Conservation (phyloP, 2,797 vertebrate species). For the Xiphophorus birchmanni region DNA sequence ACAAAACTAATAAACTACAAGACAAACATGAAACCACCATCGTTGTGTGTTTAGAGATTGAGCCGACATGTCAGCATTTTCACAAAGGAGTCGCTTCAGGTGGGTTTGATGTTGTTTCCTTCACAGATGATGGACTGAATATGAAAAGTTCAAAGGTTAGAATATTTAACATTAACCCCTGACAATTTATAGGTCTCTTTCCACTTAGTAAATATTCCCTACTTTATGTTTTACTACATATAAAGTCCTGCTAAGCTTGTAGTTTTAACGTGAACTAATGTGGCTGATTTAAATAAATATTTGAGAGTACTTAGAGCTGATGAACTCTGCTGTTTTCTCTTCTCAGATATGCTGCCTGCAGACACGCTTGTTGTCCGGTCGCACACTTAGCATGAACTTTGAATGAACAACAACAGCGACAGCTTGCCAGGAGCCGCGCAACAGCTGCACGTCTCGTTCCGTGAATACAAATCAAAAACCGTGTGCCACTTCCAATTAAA, state of each 20-base stretch:
- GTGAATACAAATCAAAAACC: constrained; percentile 48
- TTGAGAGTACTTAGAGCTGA: neutral
- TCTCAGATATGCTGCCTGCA: neutral
- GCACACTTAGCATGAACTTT: constrained; percentile 18
- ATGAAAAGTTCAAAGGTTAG: neutral
- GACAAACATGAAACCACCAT: no score
- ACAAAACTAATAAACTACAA: no score
- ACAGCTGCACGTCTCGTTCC: constrained; percentile 34
- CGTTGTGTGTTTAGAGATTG: no score
- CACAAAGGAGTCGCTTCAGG: no score
- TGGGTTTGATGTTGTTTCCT: neutral
- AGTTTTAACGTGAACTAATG: neutral
- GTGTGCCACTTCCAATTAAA: constrained; percentile 31
- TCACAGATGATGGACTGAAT: neutral
- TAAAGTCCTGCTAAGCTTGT: neutral
- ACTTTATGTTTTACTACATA: neutral
- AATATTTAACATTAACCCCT: neutral
- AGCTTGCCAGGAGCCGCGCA: constrained; percentile 28
- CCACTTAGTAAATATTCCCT: neutral
- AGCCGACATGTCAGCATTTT: no score
- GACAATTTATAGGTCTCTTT: neutral
- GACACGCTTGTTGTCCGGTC: constrained; percentile 14
- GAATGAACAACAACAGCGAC: constrained; percentile 10
- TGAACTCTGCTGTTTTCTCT: neutral
- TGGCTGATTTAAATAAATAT: neutral